Percentiles rank a stretch among this genome's conserved stretches.
phyloP scores from a whole-genome alignment of 2,888 invertebrate genomes.

The Cheilosia grossa region DNA sequence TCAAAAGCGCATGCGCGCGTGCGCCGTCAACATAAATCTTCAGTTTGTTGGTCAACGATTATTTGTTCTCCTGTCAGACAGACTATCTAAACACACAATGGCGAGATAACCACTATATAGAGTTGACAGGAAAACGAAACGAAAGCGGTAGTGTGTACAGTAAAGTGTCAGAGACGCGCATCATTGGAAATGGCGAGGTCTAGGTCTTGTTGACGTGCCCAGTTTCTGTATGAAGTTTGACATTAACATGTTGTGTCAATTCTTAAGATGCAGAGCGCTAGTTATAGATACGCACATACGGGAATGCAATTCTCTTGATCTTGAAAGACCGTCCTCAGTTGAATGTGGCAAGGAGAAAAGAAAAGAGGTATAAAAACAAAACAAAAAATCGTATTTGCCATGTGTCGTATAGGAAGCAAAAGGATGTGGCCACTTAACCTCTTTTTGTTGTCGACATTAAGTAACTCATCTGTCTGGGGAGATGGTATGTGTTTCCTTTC shows the following conservation, averaged over 20 bases:
- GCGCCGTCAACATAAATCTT: background rate
- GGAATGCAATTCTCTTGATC: constrained; percentile 49
- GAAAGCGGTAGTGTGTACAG: constrained; percentile 18
- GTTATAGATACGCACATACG: constrained; percentile 2
- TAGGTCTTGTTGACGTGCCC: constrained; percentile 52
- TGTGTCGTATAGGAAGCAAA: constrained; percentile 28
- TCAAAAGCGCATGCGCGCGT: constrained; percentile 1
- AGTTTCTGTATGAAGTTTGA: constrained; percentile 41
- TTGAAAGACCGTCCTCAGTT: constrained; percentile 38
- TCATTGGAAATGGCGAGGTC: constrained; percentile 59
- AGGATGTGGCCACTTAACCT: constrained; percentile 66
- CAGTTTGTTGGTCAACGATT: constrained; percentile 6
- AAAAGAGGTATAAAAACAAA: constrained; percentile 36
- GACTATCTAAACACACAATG: constrained; percentile 24
- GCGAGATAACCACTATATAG: constrained; percentile 6
- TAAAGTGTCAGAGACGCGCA: constrained; percentile 48
- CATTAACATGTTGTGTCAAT: constrained; percentile 41
- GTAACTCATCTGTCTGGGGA: constrained; percentile 12
- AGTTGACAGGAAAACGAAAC: constrained; percentile 27
- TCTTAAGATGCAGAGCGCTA: constrained; percentile 1
- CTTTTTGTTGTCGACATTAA: constrained; percentile 21
- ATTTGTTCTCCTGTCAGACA: constrained; percentile 36
- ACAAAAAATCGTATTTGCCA: constrained; percentile 37
- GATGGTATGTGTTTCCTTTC: constrained; percentile 1
- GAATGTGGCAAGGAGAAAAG: constrained; percentile 25